phyloP scores from a whole-genome alignment of 1,140 invertebrate genomes.

The Venustaconcha ellipsiformis region DNA sequence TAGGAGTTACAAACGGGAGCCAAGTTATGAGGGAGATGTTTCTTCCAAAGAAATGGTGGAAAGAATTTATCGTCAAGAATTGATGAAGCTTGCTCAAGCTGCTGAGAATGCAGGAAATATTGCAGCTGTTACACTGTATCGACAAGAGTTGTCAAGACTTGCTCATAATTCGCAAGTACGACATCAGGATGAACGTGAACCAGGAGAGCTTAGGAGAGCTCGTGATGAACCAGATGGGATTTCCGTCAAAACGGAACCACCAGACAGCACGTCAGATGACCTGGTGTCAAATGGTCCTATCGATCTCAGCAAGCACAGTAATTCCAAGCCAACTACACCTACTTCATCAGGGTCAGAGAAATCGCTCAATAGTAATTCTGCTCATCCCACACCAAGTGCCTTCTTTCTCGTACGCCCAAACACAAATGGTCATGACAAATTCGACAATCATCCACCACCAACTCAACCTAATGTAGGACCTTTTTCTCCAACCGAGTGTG shows the following conservation, averaged over 20 bases:
- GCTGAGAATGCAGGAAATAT: constrained; percentile 77
- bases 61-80: constrained; percentile 95
- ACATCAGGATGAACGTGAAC: constrained; percentile 28
- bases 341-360: constrained; percentile 50
- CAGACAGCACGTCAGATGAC: constrained; percentile 51
- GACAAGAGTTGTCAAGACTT: constrained; percentile 61
- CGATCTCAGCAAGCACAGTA: constrained; percentile 57
- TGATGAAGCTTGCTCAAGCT: constrained; percentile 81
- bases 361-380: constrained; percentile 41
- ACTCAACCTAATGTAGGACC: constrained; percentile 73
- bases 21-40: constrained; percentile 19
- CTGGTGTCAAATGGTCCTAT: constrained; percentile 53
- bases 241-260: constrained; percentile 53
- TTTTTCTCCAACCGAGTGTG: constrained; percentile 43
- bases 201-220: constrained; percentile 38
- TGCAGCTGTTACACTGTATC: constrained; percentile 81
- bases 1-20: constrained; percentile 5
- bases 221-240: constrained; percentile 30
- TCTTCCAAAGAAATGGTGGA: constrained; percentile 93
- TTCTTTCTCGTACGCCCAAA: constrained; percentile 84
- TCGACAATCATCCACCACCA: constrained; percentile 71
- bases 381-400: constrained; percentile 83
- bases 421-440: constrained; percentile 68
- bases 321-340: constrained; percentile 49
- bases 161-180: constrained; percentile 43